Percentiles rank a stretch among this genome's conserved stretches.
Evolutionary conservation across 2,888 invertebrate genomes (phyloP).

Genomic region (Drosophila affinis): DNA sequence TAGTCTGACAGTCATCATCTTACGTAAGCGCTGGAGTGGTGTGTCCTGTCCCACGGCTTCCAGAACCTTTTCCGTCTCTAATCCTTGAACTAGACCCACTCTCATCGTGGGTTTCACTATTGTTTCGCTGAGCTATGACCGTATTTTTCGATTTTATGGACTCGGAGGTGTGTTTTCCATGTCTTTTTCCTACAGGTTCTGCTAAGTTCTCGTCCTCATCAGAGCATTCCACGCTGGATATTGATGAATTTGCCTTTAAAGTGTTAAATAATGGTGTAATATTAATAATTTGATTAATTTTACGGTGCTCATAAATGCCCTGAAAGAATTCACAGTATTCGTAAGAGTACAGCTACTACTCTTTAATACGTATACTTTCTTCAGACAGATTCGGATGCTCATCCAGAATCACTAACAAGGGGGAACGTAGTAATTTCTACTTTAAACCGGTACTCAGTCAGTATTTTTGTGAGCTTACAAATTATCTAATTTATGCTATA

Average conservation of each 20-base stretch:
- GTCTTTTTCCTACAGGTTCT: neutral
- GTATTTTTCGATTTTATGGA: neutral
- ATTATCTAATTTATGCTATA: too few species aligned
- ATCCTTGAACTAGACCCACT: slow-evolving; percentile 27
- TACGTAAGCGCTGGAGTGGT: neutral
- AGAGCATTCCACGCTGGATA: slow-evolving; percentile 69
- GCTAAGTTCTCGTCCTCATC: slow-evolving; percentile 64
- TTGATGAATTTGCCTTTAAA: slow-evolving; percentile 46
- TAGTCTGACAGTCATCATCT: neutral
- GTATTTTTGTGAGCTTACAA: too few species aligned
- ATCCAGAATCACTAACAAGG: too few species aligned
- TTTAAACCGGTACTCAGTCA: too few species aligned
- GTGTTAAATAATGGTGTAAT: too few species aligned
- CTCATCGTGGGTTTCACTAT: slow-evolving; percentile 13
- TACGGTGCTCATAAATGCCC: neutral
- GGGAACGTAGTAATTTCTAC: too few species aligned
- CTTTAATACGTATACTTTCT: too few species aligned
- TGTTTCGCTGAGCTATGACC: slow-evolving; percentile 6
- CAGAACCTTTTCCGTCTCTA: slow-evolving; percentile 19
- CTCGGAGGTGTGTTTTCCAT: neutral
- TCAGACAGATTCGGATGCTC: too few species aligned
- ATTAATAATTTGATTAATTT: too few species aligned
- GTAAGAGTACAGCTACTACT: too few species aligned
- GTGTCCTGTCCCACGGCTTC: neutral
- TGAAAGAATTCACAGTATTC: too few species aligned